These are phyloP conservation scores for Caradrina kadenii DNA, from an alignment of 2,888 invertebrate genomes.

Conservation along the genomic window DNA sequence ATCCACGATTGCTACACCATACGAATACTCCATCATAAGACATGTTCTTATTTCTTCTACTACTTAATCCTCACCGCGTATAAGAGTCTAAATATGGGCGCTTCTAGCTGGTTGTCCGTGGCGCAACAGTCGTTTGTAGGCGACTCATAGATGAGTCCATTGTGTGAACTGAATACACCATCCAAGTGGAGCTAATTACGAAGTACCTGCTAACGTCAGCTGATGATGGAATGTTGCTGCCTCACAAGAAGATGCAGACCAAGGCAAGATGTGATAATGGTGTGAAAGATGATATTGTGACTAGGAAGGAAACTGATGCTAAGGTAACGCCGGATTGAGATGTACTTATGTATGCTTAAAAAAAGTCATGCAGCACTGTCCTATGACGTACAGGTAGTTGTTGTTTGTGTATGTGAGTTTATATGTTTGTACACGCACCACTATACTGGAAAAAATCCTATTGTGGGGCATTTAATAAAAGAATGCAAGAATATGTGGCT, in stretches of 20 bases:
- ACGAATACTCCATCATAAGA: conserved; percentile 3
- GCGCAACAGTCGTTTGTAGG: conserved; percentile 42
- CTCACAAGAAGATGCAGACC: neutral
- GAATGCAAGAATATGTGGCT: too few relatives aligned
- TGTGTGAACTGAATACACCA: conserved; percentile 44
- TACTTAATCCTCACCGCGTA: conserved; percentile 39
- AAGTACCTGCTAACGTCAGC: neutral
- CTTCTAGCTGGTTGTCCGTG: neutral
- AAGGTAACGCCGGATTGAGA: too few relatives aligned
- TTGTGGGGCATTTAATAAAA: too few relatives aligned
- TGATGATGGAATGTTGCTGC: neutral
- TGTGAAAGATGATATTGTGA: neutral
- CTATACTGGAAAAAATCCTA: too few relatives aligned
- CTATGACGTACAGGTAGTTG: too few relatives aligned
- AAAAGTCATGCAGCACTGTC: too few relatives aligned
- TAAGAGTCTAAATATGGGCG: conserved; percentile 4
- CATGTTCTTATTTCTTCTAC: conserved; percentile 5
- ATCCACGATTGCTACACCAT: neutral
- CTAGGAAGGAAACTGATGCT: too few relatives aligned
- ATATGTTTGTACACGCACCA: too few relatives aligned
- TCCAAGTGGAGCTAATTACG: conserved; percentile 2
- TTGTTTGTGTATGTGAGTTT: too few relatives aligned
- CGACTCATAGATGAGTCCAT: conserved; percentile 1
- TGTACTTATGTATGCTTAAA: too few relatives aligned
- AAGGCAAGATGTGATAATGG: neutral